phyloP scores from a whole-genome alignment of 2,797 vertebrate species.

The Rachycentron canadum region DNA sequence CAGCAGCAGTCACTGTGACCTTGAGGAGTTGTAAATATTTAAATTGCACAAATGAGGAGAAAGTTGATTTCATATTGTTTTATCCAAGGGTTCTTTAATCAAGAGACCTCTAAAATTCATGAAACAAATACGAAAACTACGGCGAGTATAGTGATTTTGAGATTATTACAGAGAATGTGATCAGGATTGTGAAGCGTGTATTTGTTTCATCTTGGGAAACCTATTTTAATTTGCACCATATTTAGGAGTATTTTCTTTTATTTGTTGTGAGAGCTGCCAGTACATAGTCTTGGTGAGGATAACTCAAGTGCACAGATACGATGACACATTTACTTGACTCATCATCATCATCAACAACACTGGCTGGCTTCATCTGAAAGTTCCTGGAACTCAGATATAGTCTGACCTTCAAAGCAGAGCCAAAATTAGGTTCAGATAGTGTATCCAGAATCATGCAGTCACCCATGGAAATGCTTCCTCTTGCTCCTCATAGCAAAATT shows the following conservation, averaged over 20 bases:
- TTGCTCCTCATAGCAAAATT: constrained; percentile 25
- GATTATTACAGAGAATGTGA: background rate
- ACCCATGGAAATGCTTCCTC: constrained; percentile 17
- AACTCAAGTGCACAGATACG: constrained; percentile 19
- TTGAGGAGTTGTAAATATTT: background rate
- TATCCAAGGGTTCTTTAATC: background rate
- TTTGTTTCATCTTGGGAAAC: background rate
- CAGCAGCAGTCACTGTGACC: background rate
- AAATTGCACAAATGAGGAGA: background rate
- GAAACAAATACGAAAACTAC: background rate
- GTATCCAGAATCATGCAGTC: constrained; percentile 35
- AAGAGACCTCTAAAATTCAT: too few relatives aligned
- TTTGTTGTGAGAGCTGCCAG: background rate
- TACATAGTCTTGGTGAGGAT: background rate
- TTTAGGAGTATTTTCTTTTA: background rate
- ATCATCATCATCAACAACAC: constrained; percentile 23
- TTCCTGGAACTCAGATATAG: constrained; percentile 18
- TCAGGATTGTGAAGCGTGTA: background rate
- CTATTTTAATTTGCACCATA: background rate
- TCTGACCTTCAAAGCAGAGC: constrained; percentile 46
- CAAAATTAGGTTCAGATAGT: constrained; percentile 19
- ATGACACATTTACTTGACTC: constrained; percentile 32
- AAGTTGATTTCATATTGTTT: background rate
- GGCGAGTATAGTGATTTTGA: background rate
- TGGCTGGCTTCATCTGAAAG: constrained; percentile 25